Base-by-base conservation (phyloP, 2,797 vertebrate species). In the Peromyscus nudipes region DNA sequence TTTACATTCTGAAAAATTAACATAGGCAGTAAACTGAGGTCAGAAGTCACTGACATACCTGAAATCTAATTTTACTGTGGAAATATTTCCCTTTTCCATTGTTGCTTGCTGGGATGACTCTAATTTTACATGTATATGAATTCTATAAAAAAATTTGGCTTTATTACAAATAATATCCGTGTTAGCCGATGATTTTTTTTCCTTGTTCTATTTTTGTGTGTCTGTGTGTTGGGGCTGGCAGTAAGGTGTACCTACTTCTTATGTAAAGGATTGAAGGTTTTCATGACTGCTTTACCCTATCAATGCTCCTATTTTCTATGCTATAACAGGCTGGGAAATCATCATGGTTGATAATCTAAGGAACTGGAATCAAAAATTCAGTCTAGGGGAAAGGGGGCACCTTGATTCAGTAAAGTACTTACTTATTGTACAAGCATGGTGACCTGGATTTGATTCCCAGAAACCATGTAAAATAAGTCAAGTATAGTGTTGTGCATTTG, bases 1-100 rank as follows among this genome's bases (percentile, higher is more conserved):
- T 96, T 95, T 60, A 27, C 83, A 10, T 29, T 86, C 46, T 67
- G 31, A 93, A 93, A 92, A 90, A 79, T 93, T 27, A 94, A 86
- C 65, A 77, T 93, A 71, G 40, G 52, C 60, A 81, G 79, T n/a
- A 27, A 6, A 10, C 11, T 79, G 6, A 82, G 73, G 49, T 84
- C 69, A 25, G 31, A 84, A 85, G 85, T 55, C 92, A 7, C 7
- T 80, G 46, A 55, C 16, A 17, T 37, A 19, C 67, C 91, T 92
- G 76, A 87, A 49, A 73, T 80, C 57, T 91, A 55, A 40, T 43
- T 62, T 81, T 82, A 62, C 57, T 96, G 71, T n/a, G 17, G 64
- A 25, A 34, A 81, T n/a, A 8, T 67, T 83, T 96, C 12, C 11
- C 27, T 82, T 91, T 95, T 87, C 37, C 7, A 8, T 65, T 52